phyloP scores from a whole-genome alignment of 2,113 vertebrate genomes.

The Romanogobio albipinnatus region DNA sequence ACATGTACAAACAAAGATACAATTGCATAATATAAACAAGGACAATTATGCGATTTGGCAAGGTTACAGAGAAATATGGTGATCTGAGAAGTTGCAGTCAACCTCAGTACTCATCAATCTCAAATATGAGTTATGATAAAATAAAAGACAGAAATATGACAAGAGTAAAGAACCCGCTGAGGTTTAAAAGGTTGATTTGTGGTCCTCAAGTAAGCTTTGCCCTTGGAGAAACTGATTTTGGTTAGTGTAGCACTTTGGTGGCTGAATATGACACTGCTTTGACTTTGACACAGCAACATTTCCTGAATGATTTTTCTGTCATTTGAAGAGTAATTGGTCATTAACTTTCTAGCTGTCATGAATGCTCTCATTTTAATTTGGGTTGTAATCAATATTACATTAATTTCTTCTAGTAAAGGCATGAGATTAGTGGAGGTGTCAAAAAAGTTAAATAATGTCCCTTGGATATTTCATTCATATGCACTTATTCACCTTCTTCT shows the following conservation, averaged over 20 bases:
- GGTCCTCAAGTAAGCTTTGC: neutral
- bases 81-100: neutral
- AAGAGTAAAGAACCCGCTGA: neutral
- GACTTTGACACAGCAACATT: slow-evolving; percentile 19
- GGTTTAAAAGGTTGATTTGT: slow-evolving; percentile 8
- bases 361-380: slow-evolving; percentile 6
- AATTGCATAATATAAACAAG: slow-evolving; percentile 21
- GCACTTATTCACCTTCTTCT: neutral
- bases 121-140: slow-evolving; percentile 13
- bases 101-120: slow-evolving; percentile 14
- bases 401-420: slow-evolving; percentile 15
- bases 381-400: slow-evolving; percentile 34
- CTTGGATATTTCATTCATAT: slow-evolving; percentile 10
- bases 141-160: slow-evolving; percentile 8
- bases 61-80: slow-evolving; percentile 30
- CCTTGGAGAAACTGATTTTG: slow-evolving; percentile 3
- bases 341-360: slow-evolving; percentile 18
- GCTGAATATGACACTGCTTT: slow-evolving; percentile 27
- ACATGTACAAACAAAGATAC: neutral
- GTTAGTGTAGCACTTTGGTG: slow-evolving; percentile 26
- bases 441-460: neutral
- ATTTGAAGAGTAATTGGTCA: slow-evolving; percentile 29
- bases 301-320: slow-evolving; percentile 30
- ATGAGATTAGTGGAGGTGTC: slow-evolving; percentile 23
- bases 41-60: slow-evolving; percentile 12